phyloP scores from a whole-genome alignment of 2,888 invertebrate species.

The Limnephilus lunatus region DNA sequence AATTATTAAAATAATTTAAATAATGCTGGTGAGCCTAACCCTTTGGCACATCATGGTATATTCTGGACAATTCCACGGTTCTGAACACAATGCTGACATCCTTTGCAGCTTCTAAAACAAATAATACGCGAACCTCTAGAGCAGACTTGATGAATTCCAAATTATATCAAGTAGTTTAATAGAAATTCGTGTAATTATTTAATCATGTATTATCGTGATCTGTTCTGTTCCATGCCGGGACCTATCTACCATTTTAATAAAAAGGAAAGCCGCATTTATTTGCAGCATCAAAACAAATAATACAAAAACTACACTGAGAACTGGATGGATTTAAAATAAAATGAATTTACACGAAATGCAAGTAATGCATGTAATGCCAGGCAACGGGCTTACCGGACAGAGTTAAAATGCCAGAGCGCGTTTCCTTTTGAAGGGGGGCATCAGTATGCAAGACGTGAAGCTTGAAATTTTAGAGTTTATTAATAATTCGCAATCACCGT shows the following conservation, averaged over 20 bases:
- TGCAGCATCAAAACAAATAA: not conserved
- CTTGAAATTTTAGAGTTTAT: conserved; percentile 49
- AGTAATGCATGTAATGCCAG: not conserved
- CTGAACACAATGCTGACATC: too few relatives aligned
- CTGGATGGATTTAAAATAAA: not conserved
- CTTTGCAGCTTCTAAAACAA: too few relatives aligned
- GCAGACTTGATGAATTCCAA: too few relatives aligned
- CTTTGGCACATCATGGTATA: too few relatives aligned
- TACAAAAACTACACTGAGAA: not conserved
- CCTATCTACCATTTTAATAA: not conserved
- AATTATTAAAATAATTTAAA: too few relatives aligned
- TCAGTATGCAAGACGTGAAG: conserved; percentile 46
- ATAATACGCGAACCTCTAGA: too few relatives aligned
- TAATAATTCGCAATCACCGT: conserved; percentile 47
- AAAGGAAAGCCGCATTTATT: not conserved
- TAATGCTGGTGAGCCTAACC: too few relatives aligned
- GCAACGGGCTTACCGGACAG: not conserved
- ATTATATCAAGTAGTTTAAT: too few relatives aligned
- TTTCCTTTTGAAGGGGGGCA: conserved; percentile 28
- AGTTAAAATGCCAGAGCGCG: conserved; percentile 27
- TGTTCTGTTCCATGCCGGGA: too few relatives aligned
- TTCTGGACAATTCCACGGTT: too few relatives aligned
- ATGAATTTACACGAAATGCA: not conserved
- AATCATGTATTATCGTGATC: too few relatives aligned
- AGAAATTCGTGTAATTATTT: too few relatives aligned